Evolutionary conservation across 1,140 invertebrate species (phyloP), one percentile per base, ranked within the genome.

Genomic region (Habropoda laboriosa): DNA sequence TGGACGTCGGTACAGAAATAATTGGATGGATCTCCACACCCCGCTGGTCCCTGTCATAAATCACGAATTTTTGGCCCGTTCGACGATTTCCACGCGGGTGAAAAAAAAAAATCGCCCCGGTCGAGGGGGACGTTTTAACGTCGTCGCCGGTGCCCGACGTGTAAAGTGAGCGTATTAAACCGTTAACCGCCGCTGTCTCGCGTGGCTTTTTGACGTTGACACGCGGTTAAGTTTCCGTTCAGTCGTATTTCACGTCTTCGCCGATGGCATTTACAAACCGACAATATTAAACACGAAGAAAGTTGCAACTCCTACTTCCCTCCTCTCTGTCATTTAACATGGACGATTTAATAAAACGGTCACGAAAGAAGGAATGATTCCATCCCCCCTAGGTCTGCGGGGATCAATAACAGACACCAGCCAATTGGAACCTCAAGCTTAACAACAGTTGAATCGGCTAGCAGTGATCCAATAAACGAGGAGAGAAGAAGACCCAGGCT

Each of bases 1-100:
- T 81, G 53, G 42, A 78, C 75, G 66, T 64, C 60, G 51, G 71
- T 57, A 75, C 58, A 47, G 60, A 82, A 86, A 86, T 86, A 86
- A 86, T 86, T 86, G 84, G 71, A 76, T 64, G 79, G 67, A 76
- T 81, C 70, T 57, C 58, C 51, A 30, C 60, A 57, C 78, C 63
- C 24, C 63, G 24, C 40, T 27, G 66, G 51, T 55, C 51, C 21
- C 51, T 71, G 13, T 49, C 49, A 66, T 85, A 77, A 85, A 85
- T 85, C 82, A 85, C 35, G 30, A 57, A 80, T 49, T 75, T 75
- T 76, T 76, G 40, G 47, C 24, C 38, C 58, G 45, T 53, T 61
- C 49, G 49, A 27, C 40, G 57, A 73, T 79, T 73, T 79, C 49
- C 40, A 5, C n/a, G 32, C 10, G 13, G 10, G 3, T 38, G n/a